Evolutionary conservation across 2,113 vertebrate genomes (phyloP).

Genomic region (Nerophis lumbriciformis): DNA sequence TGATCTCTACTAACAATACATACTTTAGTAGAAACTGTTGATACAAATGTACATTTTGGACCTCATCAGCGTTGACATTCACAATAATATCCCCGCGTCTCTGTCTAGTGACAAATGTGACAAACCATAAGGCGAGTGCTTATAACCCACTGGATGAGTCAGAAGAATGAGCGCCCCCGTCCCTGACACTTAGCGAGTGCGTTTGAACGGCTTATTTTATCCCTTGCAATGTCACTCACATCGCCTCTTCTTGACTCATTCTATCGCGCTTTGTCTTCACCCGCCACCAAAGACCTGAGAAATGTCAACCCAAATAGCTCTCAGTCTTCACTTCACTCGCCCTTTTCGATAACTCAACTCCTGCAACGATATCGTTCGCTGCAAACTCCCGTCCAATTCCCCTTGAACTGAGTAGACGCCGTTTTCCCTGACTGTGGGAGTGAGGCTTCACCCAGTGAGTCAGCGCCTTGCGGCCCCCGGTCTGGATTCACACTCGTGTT

Average conservation of each 20-base stretch:
- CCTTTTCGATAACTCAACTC: background rate
- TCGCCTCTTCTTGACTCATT: conserved; percentile 47
- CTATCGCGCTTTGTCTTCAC: conserved; percentile 30
- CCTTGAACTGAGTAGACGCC: background rate
- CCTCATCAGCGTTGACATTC: too few species aligned
- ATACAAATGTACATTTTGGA: too few species aligned
- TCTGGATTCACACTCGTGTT: conserved; percentile 41
- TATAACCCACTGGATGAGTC: conserved; percentile 41
- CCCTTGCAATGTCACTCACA: conserved; percentile 37
- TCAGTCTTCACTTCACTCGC: background rate
- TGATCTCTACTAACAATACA: too few species aligned
- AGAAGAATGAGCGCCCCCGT: conserved; percentile 34
- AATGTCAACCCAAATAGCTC: conserved; percentile 39
- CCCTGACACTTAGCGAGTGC: conserved; percentile 23
- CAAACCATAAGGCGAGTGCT: conserved; percentile 2
- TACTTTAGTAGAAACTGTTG: too few species aligned
- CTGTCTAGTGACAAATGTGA: background rate
- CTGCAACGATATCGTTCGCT: background rate
- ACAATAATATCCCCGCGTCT: background rate
- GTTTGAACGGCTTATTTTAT: conserved; percentile 40
- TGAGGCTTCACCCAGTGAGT: conserved; percentile 41
- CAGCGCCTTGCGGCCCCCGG: conserved; percentile 23
- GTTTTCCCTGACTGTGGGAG: conserved; percentile 16
- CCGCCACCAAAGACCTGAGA: conserved; percentile 25
- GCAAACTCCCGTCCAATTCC: conserved; percentile 3